These are phyloP conservation scores for Panthera tigris DNA, from an alignment of 2,113 vertebrate species.

Conservation along the genomic window DNA sequence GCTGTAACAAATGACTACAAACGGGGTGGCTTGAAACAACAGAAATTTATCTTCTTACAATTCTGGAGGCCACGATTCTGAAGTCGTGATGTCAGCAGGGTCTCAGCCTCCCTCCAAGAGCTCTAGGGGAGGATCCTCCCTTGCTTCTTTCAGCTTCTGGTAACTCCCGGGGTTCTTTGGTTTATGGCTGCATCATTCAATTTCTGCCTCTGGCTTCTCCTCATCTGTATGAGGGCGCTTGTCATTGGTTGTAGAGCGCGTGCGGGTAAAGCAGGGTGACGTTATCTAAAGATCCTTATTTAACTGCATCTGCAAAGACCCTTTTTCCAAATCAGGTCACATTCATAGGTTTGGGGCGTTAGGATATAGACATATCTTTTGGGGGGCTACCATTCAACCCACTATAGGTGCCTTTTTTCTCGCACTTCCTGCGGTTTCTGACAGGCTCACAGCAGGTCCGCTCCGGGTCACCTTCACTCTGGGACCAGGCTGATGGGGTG, in stretches of 20 bases:
- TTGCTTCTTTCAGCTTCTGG: not conserved
- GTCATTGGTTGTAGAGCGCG: not conserved
- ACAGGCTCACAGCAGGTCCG: rapidly evolving
- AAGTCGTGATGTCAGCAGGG: not conserved
- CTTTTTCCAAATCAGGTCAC: not conserved
- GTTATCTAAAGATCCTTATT: not conserved
- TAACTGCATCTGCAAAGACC: not conserved
- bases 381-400: not conserved
- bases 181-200: not conserved
- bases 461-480: not conserved
- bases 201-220: not conserved
- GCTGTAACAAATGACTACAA: not conserved
- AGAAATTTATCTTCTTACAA: not conserved
- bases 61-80: not conserved
- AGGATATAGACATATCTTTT: not conserved
- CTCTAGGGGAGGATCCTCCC: not conserved
- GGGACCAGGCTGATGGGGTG: not conserved
- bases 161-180: not conserved
- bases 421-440: not conserved
- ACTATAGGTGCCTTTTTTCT: not conserved
- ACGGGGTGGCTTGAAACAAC: not conserved
- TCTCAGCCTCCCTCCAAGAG: rapidly evolving
- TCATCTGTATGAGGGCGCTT: not conserved
- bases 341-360: not conserved
- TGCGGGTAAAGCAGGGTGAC: not conserved